These are phyloP conservation scores for Lanius ludovicianus DNA, from an alignment of 2,113 vertebrate species.

Conservation along the genomic window DNA sequence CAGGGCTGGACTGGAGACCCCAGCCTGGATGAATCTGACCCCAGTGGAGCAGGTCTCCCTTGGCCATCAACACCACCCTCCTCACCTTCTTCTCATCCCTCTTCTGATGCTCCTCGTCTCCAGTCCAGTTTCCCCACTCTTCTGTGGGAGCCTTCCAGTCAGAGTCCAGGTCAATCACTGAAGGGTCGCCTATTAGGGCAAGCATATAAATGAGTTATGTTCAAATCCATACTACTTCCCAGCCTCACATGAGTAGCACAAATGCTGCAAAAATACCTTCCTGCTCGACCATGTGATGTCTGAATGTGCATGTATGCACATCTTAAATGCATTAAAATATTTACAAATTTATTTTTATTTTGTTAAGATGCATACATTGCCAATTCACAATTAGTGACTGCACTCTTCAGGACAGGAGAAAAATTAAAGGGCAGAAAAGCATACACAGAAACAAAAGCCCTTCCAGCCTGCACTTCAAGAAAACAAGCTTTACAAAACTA, in stretches of 20 bases:
- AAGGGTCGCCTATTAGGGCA: conserved; percentile 42
- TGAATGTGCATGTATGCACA: background rate
- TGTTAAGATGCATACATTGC: background rate
- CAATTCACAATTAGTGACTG: background rate
- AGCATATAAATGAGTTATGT: background rate
- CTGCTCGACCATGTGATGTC: background rate
- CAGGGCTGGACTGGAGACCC: background rate
- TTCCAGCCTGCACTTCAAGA: background rate
- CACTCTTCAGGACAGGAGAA: background rate
- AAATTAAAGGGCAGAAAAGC: background rate
- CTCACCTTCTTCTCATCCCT: conserved; percentile 37
- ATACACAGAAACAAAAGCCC: background rate
- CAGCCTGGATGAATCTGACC: background rate
- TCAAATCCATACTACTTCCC: background rate
- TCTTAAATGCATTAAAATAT: background rate
- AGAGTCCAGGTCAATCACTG: conserved; percentile 37
- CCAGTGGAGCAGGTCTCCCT: background rate
- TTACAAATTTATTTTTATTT: background rate
- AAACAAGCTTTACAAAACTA: conserved; percentile 8
- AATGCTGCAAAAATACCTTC: background rate
- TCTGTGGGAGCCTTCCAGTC: conserved; percentile 65
- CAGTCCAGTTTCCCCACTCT: conserved; percentile 70
- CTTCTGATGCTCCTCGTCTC: conserved; percentile 9
- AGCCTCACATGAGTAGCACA: background rate
- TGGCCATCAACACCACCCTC: background rate